Conservation (phyloP, 2,113 vertebrate species). For the Coregonus clupeaformis region DNA sequence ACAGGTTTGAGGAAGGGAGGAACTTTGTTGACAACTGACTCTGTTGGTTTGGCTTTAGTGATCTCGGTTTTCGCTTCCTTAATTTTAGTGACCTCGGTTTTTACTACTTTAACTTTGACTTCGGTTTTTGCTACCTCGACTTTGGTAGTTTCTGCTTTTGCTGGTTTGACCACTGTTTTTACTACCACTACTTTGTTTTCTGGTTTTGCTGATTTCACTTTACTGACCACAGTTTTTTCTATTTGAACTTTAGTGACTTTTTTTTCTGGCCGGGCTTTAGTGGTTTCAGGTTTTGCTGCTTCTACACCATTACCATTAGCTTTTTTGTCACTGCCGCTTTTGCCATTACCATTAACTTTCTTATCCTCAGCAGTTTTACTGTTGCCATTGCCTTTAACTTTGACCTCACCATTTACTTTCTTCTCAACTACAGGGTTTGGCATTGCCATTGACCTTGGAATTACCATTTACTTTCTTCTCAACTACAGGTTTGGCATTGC, state of each 20-base stretch:
- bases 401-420: constrained; percentile 20
- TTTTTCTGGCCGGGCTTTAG: constrained; percentile 39
- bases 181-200: background rate
- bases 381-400: constrained; percentile 51
- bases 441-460: constrained; percentile 11
- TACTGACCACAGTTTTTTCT: constrained; percentile 4
- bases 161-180: background rate
- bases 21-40: constrained; percentile 33
- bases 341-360: constrained; percentile 36
- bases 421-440: constrained; percentile 46
- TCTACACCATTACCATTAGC: constrained; percentile 49
- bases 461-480: no score
- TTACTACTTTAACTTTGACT: background rate
- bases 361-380: constrained; percentile 20
- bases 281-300: constrained; percentile 50
- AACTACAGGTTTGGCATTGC: constrained; percentile 28
- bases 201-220: constrained; percentile 5
- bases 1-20: constrained; percentile 18
- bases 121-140: constrained; percentile 14
- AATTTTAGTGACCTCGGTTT: background rate
- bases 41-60: constrained; percentile 18
- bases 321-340: constrained; percentile 52
- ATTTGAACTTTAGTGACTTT: constrained; percentile 47
- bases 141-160: background rate
- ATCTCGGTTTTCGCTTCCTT: background rate